Evolutionary conservation across 2,113 vertebrate species (phyloP), one percentile per base, ranked within the genome.

Genomic region (Pteruthius melanotis): DNA sequence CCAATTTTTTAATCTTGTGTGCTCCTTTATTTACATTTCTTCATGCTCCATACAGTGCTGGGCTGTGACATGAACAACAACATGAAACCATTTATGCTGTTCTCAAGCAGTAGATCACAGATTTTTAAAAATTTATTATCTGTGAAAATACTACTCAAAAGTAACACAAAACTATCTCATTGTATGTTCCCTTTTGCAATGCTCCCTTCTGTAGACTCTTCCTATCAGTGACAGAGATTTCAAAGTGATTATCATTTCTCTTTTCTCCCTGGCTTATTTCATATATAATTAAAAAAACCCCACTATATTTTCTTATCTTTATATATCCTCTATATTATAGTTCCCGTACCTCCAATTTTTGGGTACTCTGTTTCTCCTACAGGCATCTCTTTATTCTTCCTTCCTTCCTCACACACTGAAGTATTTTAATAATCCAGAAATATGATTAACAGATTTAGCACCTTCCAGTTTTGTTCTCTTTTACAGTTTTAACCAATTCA

Each of bases 401-500:
- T 76, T 86, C 35, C 57, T 33, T 77, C n/a, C 53, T 74, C 50
- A 77, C 15, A 53, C 50, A 37, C 9, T 54, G 27, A 76, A 79
- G 37, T 42, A 83, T 42, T 87, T 94, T 31, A 94, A 65, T 82
- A 94, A 87, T 82, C 61, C 65, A 91, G 57, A 90, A 95, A 69
- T 23, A 71, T 13, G 45, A 75, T 2, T 2, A 94, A 94, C 27
- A 89, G 49, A 68, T 65, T 64, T 53, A 87, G 37, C 49, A 61
- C 15, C 59, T 95, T 49, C 52, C 1, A 1, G 3, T 95, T 91
- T 61, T 71, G n/a, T 64, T 69, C 70, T 40, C 49, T 82, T 78
- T 68, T 76, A 79, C 44, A 82, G 74, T 91, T 89, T 60, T 53
- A 91, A 64, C 44, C 27, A 64, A 80, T 68, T 90, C n/a, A 87